Evolutionary conservation across 1,140 invertebrate species (phyloP).

Genomic region (Pseudachorutes palmiensis): DNA sequence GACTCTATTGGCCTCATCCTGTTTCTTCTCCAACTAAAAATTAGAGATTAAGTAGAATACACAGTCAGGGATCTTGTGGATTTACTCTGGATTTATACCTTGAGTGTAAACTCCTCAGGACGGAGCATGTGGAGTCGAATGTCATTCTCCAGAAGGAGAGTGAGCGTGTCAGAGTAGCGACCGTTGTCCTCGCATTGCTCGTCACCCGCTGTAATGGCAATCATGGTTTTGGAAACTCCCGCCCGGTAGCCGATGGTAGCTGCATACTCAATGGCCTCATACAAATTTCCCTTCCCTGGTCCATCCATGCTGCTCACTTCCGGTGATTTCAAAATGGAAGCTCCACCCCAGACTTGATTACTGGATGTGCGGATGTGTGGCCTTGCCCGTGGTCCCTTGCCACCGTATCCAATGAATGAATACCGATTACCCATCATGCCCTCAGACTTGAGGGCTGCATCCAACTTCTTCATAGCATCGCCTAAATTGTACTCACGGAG

Average conservation of each 20-base stretch:
- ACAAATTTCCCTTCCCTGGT: constrained; percentile 26
- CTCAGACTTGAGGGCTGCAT: constrained; percentile 41
- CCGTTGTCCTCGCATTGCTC: constrained; percentile 39
- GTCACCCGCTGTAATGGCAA: constrained; percentile 44
- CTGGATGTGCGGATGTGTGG: constrained; percentile 46
- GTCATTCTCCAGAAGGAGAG: constrained; percentile 42
- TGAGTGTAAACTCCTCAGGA: constrained; percentile 39
- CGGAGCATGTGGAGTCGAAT: constrained; percentile 46
- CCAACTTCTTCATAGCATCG: constrained; percentile 39
- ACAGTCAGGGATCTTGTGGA: too few relatives aligned
- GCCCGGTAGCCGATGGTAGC: constrained; percentile 46
- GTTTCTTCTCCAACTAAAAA: constrained; percentile 27
- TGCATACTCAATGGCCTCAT: constrained; percentile 46
- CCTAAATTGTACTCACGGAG: constrained; percentile 25
- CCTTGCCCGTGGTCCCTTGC: constrained; percentile 39
- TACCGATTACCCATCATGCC: constrained; percentile 44
- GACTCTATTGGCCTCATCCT: constrained; percentile 35
- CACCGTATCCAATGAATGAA: constrained; percentile 48
- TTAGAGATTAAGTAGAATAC: neutral
- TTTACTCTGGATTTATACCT: too few relatives aligned
- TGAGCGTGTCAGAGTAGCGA: constrained; percentile 41
- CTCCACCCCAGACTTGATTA: constrained; percentile 42
- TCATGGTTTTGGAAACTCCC: constrained; percentile 47
- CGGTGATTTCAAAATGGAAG: constrained; percentile 28
- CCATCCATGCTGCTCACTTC: constrained; percentile 22